These are phyloP conservation scores for Drosophila acutilabella DNA, from an alignment of 2,888 invertebrate species.

Conservation along the genomic window DNA sequence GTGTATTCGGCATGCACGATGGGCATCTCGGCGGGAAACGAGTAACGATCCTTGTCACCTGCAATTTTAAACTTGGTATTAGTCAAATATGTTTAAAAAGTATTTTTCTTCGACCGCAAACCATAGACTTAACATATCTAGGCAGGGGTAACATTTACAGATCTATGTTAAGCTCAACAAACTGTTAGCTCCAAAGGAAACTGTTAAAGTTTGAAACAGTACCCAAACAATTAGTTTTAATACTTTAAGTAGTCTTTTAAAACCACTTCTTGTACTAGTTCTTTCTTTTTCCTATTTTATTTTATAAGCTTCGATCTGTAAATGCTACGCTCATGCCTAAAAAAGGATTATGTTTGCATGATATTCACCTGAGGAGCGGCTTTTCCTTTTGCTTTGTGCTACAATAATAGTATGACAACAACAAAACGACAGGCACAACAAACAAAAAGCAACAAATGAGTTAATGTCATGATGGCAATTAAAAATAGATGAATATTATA, in stretches of 20 bases:
- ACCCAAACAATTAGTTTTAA: neutral
- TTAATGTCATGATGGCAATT: conserved; percentile 39
- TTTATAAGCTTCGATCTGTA: neutral
- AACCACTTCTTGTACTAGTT: neutral
- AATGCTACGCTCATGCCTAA: neutral
- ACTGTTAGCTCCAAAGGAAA: neutral
- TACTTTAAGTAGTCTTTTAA: neutral
- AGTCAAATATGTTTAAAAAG: neutral
- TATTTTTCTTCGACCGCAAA: neutral
- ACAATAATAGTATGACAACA: conserved; percentile 54
- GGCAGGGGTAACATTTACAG: conserved; percentile 15
- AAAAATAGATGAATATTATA: conserved; percentile 33
- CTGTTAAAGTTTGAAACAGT: neutral
- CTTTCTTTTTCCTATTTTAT: neutral
- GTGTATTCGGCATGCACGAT: conserved; percentile 98
- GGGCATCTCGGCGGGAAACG: conserved; percentile 95
- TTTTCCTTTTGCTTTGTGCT: conserved; percentile 87
- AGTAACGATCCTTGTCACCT: conserved; percentile 92
- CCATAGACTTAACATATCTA: conserved; percentile 12
- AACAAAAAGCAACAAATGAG: conserved; percentile 50
- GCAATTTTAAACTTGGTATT: conserved; percentile 49
- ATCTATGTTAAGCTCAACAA: neutral
- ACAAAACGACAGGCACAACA: conserved; percentile 46
- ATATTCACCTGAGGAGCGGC: conserved; percentile 85
- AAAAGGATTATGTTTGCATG: conserved; percentile 20